Percentiles rank a stretch among this genome's conserved stretches.
Conservation (phyloP, 30 jellyfish, hydroid and myxozoan species). For the Cassiopea andromeda region DNA sequence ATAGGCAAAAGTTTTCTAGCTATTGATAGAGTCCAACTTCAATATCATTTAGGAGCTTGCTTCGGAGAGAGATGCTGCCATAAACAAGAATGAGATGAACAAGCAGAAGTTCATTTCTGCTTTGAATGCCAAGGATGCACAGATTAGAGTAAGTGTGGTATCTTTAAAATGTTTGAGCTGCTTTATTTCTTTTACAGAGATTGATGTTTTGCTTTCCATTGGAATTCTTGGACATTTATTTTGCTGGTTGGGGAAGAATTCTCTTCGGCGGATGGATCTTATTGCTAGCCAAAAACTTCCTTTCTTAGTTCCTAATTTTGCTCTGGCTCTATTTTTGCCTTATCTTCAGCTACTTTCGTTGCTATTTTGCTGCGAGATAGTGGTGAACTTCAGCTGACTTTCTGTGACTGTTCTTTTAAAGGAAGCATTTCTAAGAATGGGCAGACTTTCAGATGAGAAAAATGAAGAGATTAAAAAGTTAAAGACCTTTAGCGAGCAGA, state of each 20-base stretch:
- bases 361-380: not conserved
- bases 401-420: not conserved
- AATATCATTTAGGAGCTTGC: constrained; percentile 37
- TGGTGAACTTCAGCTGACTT: no score
- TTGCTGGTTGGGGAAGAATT: no score
- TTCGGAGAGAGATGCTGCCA: constrained; percentile 68
- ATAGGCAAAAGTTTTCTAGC: not conserved
- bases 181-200: no score
- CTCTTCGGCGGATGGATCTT: no score
- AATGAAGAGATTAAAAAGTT: constrained; percentile 51
- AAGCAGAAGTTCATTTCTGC: constrained; percentile 66
- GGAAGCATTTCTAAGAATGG: constrained; percentile 47
- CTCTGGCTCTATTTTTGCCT: no score
- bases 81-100: constrained; percentile 57
- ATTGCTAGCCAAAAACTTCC: no score
- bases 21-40: not conserved
- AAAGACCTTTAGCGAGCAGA: constrained; percentile 31
- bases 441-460: constrained; percentile 54
- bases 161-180: not conserved
- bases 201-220: not conserved
- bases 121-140: constrained; percentile 64
- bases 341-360: not conserved
- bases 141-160: constrained; percentile 46
- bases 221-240: not conserved
- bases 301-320: no score